phyloP scores from a whole-genome alignment of 2,888 invertebrate genomes.

The Mythimna loreyi region DNA sequence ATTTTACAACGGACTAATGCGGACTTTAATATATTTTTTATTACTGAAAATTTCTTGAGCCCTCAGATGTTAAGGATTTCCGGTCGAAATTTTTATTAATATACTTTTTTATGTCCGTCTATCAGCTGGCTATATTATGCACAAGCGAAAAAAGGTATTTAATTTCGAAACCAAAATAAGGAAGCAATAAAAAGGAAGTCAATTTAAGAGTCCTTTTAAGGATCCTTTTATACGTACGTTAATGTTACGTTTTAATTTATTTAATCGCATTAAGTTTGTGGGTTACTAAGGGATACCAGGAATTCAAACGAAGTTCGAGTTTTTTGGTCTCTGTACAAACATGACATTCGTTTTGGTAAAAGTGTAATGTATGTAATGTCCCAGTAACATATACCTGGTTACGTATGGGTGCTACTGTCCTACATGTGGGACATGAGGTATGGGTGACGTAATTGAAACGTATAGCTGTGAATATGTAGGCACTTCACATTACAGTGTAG shows the following conservation, averaged over 20 bases:
- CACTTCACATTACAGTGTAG: background rate
- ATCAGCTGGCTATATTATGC: background rate
- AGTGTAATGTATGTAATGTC: conserved; percentile 1
- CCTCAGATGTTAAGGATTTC: conserved; percentile 25
- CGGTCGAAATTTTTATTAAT: conserved; percentile 18
- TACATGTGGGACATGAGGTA: conserved; percentile 4
- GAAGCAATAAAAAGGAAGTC: conserved; percentile 52
- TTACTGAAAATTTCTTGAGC: conserved; percentile 41
- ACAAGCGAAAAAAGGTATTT: conserved; percentile 27
- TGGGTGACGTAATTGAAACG: conserved; percentile 25
- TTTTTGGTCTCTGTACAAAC: conserved; percentile 13
- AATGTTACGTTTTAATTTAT: conserved; percentile 61
- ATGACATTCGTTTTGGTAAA: background rate
- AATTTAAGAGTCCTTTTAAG: conserved; percentile 41
- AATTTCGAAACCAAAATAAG: conserved; percentile 35
- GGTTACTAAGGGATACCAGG: conserved; percentile 30
- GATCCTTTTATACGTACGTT: conserved; percentile 52
- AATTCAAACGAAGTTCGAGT: conserved; percentile 31
- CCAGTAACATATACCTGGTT: background rate
- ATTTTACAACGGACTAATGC: conserved; percentile 58
- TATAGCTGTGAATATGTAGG: background rate
- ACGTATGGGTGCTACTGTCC: background rate
- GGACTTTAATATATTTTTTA: conserved; percentile 53
- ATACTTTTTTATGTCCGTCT: conserved; percentile 7
- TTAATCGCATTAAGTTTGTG: conserved; percentile 48